A percentile compares a stretch with the other conserved stretches of the same genome.
These are phyloP conservation scores for Temnothorax rugatulus DNA, from an alignment of 2,888 invertebrate species.

Conservation along the genomic window DNA sequence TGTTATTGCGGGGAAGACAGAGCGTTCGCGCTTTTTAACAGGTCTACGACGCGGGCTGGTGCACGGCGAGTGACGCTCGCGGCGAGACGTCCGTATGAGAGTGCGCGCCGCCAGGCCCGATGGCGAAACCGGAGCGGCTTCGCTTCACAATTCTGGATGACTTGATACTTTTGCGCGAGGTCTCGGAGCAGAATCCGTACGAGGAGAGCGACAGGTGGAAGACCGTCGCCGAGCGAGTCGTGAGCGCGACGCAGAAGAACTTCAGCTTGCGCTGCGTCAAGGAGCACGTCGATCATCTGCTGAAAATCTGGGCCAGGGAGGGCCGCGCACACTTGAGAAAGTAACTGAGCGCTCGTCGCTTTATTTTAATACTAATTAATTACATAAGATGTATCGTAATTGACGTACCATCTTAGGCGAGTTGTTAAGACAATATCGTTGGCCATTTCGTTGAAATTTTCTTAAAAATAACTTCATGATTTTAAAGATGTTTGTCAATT, in stretches of 20 bases:
- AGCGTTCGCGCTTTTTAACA: constrained; percentile 14
- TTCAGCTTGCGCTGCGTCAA: constrained; percentile 48
- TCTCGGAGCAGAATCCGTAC: constrained; percentile 31
- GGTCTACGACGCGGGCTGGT: neutral
- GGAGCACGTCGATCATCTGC: constrained; percentile 43
- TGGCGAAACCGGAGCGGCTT: constrained; percentile 52
- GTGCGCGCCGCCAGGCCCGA: neutral
- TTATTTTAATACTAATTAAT: neutral
- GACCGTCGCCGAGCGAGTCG: constrained; percentile 33
- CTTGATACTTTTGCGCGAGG: constrained; percentile 43
- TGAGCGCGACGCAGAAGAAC: constrained; percentile 44
- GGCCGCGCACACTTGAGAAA: constrained; percentile 26
- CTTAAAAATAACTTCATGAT: neutral
- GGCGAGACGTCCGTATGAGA: constrained; percentile 5
- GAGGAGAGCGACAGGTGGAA: constrained; percentile 48
- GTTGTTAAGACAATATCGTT: neutral
- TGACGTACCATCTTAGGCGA: neutral
- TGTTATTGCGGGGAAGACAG: constrained; percentile 32
- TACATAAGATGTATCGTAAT: neutral
- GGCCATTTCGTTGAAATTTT: neutral
- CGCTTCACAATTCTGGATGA: constrained; percentile 50
- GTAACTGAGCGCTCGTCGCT: neutral
- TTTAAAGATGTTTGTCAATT: neutral
- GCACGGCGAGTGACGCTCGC: neutral
- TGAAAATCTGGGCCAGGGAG: constrained; percentile 46